Conservation (phyloP, 2,888 invertebrate genomes). For the Orgyia antiqua region DNA sequence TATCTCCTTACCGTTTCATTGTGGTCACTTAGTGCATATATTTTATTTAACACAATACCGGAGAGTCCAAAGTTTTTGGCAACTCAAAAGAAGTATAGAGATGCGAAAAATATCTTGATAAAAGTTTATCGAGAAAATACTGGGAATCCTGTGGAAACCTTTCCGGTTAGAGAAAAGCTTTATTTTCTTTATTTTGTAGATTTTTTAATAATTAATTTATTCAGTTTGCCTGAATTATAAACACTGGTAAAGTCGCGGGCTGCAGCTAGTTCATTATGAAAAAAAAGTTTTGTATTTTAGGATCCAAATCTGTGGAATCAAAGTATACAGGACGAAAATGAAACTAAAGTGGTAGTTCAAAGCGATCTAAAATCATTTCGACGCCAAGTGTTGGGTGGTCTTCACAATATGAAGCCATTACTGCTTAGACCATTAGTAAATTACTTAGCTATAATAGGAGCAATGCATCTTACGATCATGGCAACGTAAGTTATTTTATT, state of each 20-base stretch:
- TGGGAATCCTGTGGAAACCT: slow-evolving; percentile 44
- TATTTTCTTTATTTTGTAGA: slow-evolving; percentile 10
- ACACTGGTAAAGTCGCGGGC: no score
- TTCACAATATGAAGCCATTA: slow-evolving; percentile 37
- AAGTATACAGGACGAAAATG: slow-evolving; percentile 17
- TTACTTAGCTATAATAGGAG: slow-evolving; percentile 28
- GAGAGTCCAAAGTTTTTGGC: slow-evolving; percentile 62
- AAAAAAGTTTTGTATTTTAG: slow-evolving; percentile 20
- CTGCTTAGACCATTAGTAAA: slow-evolving; percentile 33
- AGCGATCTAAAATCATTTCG: slow-evolving; percentile 10
- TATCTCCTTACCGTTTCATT: slow-evolving; percentile 46
- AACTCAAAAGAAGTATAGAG: slow-evolving; percentile 46
- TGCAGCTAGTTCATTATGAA: background rate
- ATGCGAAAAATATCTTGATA: slow-evolving; percentile 50
- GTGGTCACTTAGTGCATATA: slow-evolving; percentile 42
- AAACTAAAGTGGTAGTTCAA: no score
- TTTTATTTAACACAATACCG: slow-evolving; percentile 43
- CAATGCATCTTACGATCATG: slow-evolving; percentile 30
- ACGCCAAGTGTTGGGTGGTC: slow-evolving; percentile 24
- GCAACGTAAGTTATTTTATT: slow-evolving; percentile 32
- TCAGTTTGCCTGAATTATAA: no score
- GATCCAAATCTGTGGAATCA: slow-evolving; percentile 36
- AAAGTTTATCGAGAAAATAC: slow-evolving; percentile 53
- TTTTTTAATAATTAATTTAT: background rate
- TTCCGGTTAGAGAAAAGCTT: slow-evolving; percentile 38